Percentiles rank a stretch among this genome's conserved stretches.
Evolutionary conservation across 2,888 invertebrate genomes (phyloP).

Genomic region (Bombyx huttoni): DNA sequence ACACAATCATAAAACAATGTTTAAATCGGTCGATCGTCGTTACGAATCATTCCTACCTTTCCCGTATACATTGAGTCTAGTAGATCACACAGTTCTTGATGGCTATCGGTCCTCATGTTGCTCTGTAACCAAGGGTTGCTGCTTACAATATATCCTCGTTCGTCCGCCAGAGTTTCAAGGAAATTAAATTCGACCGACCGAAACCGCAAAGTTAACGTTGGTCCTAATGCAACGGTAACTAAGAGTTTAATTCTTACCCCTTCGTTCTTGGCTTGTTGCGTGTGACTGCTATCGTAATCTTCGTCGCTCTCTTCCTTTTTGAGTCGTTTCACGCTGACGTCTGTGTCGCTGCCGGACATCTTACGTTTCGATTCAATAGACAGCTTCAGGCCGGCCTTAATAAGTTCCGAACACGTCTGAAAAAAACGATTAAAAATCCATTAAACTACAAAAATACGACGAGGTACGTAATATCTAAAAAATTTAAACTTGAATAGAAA

Average conservation of each 20-base stretch:
- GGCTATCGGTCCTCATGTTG: background rate
- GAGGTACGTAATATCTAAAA: background rate
- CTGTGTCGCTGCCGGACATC: constrained; percentile 76
- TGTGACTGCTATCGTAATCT: constrained; percentile 72
- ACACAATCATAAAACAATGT: background rate
- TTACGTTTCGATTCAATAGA: constrained; percentile 91
- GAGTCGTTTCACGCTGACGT: constrained; percentile 55
- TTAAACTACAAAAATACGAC: background rate
- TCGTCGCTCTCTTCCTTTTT: constrained; percentile 76
- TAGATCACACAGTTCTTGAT: background rate
- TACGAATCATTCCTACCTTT: background rate
- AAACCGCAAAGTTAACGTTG: background rate
- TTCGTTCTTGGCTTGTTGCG: constrained; percentile 64
- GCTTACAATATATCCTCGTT: background rate
- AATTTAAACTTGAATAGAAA: too few species aligned
- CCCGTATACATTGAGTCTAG: background rate
- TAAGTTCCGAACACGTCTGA: constrained; percentile 90
- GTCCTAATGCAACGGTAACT: background rate
- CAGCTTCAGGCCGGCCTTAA: constrained; percentile 91
- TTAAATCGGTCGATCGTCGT: background rate
- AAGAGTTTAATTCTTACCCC: constrained; percentile 46
- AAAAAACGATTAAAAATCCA: constrained; percentile 13
- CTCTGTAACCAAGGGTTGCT: background rate
- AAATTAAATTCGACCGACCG: background rate
- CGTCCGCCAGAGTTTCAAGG: background rate